Evolutionary conservation across 1,140 invertebrate genomes (phyloP).

Genomic region (Palaemon carinicauda): DNA sequence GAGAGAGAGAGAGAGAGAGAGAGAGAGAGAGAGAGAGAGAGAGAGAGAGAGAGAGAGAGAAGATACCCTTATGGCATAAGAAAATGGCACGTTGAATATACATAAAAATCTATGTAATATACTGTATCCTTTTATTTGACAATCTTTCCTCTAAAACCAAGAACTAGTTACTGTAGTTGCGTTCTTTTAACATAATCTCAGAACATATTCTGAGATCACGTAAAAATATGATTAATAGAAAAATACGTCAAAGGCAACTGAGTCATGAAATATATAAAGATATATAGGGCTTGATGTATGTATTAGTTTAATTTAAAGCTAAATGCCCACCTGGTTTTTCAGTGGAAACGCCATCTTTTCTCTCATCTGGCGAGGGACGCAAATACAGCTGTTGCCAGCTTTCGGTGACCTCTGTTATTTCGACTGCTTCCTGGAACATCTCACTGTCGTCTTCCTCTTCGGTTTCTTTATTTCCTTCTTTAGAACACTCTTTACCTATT

Average conservation of each 20-base stretch:
- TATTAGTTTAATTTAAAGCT: background rate
- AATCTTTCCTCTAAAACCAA: no score
- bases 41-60: constrained; percentile 10
- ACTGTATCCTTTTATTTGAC: no score
- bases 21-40: constrained; percentile 14
- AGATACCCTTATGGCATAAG: background rate
- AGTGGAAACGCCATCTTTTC: constrained; percentile 1
- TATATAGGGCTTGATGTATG: no score
- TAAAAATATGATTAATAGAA: no score
- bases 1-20: constrained; percentile 7
- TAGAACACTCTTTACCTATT: background rate
- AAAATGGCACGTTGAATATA: no score
- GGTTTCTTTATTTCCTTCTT: background rate
- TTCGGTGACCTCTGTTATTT: constrained; percentile 12
- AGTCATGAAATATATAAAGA: no score
- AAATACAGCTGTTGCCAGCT: constrained; percentile 26
- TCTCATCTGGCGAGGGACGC: constrained; percentile 4
- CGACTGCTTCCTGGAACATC: background rate
- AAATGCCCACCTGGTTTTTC: constrained; percentile 34
- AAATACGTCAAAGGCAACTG: no score
- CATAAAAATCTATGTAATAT: no score
- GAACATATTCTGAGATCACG: no score
- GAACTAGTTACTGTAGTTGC: no score
- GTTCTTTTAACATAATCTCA: no score
- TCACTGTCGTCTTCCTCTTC: background rate